Evolutionary conservation across 1,140 invertebrate species (phyloP).

Genomic region (Anoplolepis gracilipes): DNA sequence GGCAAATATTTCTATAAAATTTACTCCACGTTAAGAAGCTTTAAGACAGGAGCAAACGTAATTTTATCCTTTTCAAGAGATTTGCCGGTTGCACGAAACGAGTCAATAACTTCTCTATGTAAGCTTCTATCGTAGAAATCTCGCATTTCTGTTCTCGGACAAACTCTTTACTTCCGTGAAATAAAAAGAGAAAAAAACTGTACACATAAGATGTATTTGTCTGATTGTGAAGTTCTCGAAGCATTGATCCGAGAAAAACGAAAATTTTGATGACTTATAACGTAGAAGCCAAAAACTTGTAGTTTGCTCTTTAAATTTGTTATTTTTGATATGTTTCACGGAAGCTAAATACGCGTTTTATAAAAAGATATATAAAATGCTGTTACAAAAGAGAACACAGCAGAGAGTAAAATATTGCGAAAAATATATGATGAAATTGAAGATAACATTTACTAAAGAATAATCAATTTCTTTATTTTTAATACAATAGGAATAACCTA

Average conservation of each 20-base stretch:
- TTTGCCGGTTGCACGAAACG: constrained; percentile 23
- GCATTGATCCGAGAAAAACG: constrained; percentile 24
- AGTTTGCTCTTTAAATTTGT: constrained; percentile 51
- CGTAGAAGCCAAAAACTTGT: background rate
- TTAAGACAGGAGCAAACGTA: constrained; percentile 12
- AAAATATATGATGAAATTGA: constrained; percentile 5
- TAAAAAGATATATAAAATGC: background rate
- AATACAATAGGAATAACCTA: background rate
- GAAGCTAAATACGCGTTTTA: background rate
- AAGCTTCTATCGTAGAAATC: constrained; percentile 30
- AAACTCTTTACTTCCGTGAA: constrained; percentile 27
- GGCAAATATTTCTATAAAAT: constrained; percentile 37
- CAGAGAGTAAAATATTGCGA: background rate
- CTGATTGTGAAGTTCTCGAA: constrained; percentile 51
- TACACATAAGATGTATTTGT: constrained; percentile 25
- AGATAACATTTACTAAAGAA: background rate
- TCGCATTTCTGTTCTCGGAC: constrained; percentile 8
- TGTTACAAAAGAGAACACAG: background rate
- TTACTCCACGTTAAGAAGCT: constrained; percentile 40
- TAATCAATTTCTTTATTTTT: background rate
- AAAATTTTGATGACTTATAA: constrained; percentile 35
- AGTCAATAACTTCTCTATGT: constrained; percentile 46
- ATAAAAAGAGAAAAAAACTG: constrained; percentile 12
- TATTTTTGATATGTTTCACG: constrained; percentile 21
- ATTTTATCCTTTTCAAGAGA: constrained; percentile 48